Evolutionary conservation across 2,797 vertebrate genomes (phyloP).

Genomic region (Hydrolagus colliei): DNA sequence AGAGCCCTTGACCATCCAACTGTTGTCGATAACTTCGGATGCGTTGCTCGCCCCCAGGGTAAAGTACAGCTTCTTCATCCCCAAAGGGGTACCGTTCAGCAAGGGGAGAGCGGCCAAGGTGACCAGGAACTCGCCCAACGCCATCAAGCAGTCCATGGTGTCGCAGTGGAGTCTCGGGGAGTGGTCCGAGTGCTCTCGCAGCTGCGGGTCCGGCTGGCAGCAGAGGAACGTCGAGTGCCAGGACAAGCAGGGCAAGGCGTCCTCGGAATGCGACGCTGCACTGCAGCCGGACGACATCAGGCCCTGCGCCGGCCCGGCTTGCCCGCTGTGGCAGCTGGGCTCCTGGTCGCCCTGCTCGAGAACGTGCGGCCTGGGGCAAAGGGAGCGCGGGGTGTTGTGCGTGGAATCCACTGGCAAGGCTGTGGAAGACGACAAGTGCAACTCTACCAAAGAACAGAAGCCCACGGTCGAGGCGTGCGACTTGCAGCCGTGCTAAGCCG

Average conservation of each 20-base stretch:
- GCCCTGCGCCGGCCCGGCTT: constrained; percentile 74
- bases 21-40: constrained; percentile 72
- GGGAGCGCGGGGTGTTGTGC: constrained; percentile 62
- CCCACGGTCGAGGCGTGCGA: constrained; percentile 51
- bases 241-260: constrained; percentile 63
- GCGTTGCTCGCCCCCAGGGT: constrained; percentile 68
- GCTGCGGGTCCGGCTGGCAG: constrained; percentile 84
- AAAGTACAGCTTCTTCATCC: constrained; percentile 88
- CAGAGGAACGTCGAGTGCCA: constrained; percentile 76
- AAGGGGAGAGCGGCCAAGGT: constrained; percentile 59
- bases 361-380: constrained; percentile 66
- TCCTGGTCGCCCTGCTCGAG: constrained; percentile 74
- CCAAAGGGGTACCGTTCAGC: constrained; percentile 66
- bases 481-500: constrained; percentile 65
- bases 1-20: constrained; percentile 73
- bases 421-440: constrained; percentile 61
- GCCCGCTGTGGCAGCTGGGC: constrained; percentile 77
- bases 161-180: constrained; percentile 80
- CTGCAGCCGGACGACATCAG: constrained; percentile 76
- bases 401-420: constrained; percentile 65
- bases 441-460: constrained; percentile 53
- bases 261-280: constrained; percentile 62
- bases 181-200: constrained; percentile 87
- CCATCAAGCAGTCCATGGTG: constrained; percentile 64
- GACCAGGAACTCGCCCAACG: constrained; percentile 58